Evolutionary conservation across 1,140 invertebrate species (phyloP).

Genomic region (Drosophila bocki): DNA sequence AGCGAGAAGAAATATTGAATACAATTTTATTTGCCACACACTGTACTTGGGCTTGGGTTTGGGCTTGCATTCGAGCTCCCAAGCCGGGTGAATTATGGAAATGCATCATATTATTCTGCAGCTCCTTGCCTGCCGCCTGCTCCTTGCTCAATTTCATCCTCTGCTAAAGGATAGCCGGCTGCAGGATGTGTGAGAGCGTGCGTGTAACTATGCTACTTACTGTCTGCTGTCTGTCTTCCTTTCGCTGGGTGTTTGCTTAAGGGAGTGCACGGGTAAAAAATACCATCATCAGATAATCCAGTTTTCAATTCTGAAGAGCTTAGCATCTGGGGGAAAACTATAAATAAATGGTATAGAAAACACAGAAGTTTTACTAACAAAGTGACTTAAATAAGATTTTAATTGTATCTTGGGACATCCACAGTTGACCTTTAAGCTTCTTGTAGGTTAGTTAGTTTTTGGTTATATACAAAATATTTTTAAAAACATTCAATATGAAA

Average conservation of each 20-base stretch:
- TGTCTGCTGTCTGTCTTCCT: constrained; percentile 46
- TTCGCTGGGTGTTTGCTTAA: constrained; percentile 55
- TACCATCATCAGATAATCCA: not conserved
- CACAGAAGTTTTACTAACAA: not conserved
- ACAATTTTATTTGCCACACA: constrained; percentile 78
- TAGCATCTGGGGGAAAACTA: not conserved
- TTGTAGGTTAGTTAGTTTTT: accelerated
- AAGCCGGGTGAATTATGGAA: constrained; percentile 52
- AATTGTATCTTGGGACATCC: not conserved
- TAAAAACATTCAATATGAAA: not conserved
- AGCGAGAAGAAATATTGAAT: constrained; percentile 76
- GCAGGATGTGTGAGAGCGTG: constrained; percentile 42
- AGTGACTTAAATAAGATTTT: not conserved
- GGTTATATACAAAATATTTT: not conserved
- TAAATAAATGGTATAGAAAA: not conserved
- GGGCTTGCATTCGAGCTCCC: not conserved
- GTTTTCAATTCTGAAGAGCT: not conserved
- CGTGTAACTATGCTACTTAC: constrained; percentile 75
- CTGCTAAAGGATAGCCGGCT: constrained; percentile 7
- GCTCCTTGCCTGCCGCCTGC: constrained; percentile 10
- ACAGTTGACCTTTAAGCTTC: not conserved
- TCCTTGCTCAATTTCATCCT: constrained; percentile 4
- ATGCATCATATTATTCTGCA: constrained; percentile 65
- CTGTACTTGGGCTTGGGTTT: constrained; percentile 2
- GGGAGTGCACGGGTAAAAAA: constrained; percentile 11